Conservation (phyloP, 1,140 invertebrate species). For the Notospermus geniculatus region DNA sequence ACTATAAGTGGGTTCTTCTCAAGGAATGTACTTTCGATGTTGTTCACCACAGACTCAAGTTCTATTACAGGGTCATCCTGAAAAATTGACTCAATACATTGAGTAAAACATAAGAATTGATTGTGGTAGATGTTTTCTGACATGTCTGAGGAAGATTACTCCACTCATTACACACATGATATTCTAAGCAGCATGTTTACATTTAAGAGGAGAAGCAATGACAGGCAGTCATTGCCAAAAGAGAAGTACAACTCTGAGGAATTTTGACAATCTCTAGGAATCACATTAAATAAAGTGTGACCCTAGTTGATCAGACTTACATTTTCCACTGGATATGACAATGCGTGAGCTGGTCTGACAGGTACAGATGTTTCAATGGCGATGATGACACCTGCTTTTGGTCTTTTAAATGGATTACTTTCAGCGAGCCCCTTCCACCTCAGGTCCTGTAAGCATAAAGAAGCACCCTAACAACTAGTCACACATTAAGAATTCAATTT, state of each 20-base stretch:
- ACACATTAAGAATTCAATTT: too few species aligned
- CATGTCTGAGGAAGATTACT: too few species aligned
- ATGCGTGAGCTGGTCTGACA: slow-evolving; percentile 27
- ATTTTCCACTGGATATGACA: slow-evolving; percentile 36
- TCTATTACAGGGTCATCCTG: slow-evolving; percentile 44
- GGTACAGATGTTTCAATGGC: slow-evolving; percentile 41
- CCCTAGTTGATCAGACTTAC: too few species aligned
- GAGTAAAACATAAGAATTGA: too few species aligned
- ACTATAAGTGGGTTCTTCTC: slow-evolving; percentile 45
- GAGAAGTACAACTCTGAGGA: too few species aligned
- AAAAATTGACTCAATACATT: slow-evolving; percentile 25
- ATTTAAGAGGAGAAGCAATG: too few species aligned
- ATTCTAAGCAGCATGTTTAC: too few species aligned
- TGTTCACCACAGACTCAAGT: slow-evolving; percentile 37
- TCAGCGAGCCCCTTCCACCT: slow-evolving; percentile 71
- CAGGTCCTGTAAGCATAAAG: slow-evolving; percentile 59
- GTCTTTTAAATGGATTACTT: slow-evolving; percentile 71
- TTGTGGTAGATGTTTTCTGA: too few species aligned
- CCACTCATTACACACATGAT: too few species aligned
- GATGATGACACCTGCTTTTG: slow-evolving; percentile 73
- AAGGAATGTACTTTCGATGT: slow-evolving; percentile 39
- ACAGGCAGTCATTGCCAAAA: too few species aligned
- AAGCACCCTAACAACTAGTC: not conserved
- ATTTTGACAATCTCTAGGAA: too few species aligned
- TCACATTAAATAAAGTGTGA: too few species aligned